Evolutionary conservation across 2,113 vertebrate species (phyloP).

Genomic region (Meriones unguiculatus): DNA sequence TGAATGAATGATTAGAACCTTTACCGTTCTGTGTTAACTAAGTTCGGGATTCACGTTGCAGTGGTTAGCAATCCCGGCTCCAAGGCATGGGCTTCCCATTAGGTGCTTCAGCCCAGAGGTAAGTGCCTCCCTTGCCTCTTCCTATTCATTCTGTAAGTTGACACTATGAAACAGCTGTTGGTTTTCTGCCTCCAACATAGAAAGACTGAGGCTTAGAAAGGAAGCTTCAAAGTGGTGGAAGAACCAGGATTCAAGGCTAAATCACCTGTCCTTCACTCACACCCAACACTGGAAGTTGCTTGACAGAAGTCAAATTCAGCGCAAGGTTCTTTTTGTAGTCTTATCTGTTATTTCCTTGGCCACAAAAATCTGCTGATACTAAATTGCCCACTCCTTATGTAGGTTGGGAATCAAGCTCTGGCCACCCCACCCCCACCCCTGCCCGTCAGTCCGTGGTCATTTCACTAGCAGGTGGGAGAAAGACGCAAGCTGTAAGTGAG

Average conservation of each 20-base stretch:
- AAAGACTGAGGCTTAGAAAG: not conserved
- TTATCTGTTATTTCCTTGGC: not conserved
- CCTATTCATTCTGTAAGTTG: not conserved
- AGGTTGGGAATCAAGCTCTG: not conserved
- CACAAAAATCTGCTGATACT: not conserved
- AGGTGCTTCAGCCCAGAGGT: not conserved
- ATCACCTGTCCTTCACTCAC: not conserved
- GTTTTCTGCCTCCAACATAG: not conserved
- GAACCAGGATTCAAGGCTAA: not conserved
- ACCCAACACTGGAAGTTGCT: not conserved
- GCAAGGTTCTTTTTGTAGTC: not conserved
- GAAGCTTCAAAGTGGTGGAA: not conserved
- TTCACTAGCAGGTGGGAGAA: too few species aligned
- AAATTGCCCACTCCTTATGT: not conserved
- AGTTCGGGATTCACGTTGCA: not conserved
- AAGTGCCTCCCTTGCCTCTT: not conserved
- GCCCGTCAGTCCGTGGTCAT: not conserved
- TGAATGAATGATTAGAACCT: not conserved
- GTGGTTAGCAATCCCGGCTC: not conserved
- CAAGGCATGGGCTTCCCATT: fast-evolving
- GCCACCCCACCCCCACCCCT: too few species aligned
- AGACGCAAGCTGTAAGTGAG: not conserved
- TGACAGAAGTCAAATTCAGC: not conserved
- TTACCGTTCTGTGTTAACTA: not conserved
- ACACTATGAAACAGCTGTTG: not conserved